Conservation (phyloP, 2,113 vertebrate genomes). For the Lophura nycthemera region DNA sequence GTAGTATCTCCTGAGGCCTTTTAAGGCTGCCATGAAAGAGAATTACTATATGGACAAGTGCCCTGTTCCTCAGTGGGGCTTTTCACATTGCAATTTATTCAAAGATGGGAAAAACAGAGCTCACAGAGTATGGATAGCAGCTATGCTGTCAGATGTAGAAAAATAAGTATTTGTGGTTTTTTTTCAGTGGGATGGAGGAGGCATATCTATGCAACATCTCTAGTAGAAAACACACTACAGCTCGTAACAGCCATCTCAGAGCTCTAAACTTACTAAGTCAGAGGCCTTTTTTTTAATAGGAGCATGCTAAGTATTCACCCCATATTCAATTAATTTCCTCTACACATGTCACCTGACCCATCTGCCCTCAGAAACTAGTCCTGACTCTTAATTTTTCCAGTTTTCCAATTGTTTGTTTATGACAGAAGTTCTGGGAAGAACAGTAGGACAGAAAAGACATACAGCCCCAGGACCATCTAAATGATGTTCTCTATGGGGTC, state of each 20-base stretch:
- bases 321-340: background rate
- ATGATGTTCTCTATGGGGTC: background rate
- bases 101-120: background rate
- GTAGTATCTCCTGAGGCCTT: background rate
- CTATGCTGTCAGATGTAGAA: background rate
- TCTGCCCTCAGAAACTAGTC: background rate
- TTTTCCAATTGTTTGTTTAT: too few relatives aligned
- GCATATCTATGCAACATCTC: background rate
- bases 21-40: background rate
- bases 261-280: background rate
- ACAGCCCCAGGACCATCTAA: background rate
- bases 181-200: background rate
- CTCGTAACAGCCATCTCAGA: background rate
- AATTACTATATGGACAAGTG: background rate
- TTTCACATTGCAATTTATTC: background rate
- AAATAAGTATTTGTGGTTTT: background rate
- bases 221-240: background rate
- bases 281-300: background rate
- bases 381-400: background rate
- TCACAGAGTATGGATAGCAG: background rate
- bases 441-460: background rate
- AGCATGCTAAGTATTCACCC: fast-evolving
- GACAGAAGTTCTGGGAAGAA: background rate
- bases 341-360: background rate
- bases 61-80: background rate